phyloP scores from a whole-genome alignment of 2,888 invertebrate species.

The Ochlodes sylvanus region DNA sequence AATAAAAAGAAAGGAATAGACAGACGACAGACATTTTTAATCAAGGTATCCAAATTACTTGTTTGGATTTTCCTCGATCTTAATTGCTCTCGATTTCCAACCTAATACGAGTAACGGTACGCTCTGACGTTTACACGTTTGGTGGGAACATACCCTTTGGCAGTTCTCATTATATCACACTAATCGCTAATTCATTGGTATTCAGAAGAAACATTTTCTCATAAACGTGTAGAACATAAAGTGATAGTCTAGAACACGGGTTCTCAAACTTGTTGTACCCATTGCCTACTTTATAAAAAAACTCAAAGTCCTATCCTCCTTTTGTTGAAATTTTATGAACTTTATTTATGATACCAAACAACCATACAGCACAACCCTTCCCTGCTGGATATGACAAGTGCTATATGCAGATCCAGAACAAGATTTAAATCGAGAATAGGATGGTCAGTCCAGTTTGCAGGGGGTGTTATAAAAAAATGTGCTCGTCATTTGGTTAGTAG shows the following conservation, averaged over 20 bases:
- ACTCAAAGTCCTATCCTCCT: too few relatives aligned
- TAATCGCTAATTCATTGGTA: conserved; percentile 34
- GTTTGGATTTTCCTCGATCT: conserved; percentile 18
- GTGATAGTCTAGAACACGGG: conserved; percentile 16
- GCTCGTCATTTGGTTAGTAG: too few relatives aligned
- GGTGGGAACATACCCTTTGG: conserved; percentile 38
- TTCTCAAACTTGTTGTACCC: not conserved
- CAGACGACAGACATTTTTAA: conserved; percentile 5
- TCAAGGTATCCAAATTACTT: conserved; percentile 4
- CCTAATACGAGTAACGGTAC: conserved; percentile 18
- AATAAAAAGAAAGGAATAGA: not conserved
- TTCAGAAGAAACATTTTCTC: conserved; percentile 36
- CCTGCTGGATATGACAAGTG: too few relatives aligned
- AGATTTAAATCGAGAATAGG: too few relatives aligned
- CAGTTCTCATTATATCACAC: conserved; percentile 36
- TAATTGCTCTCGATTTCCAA: conserved; percentile 30
- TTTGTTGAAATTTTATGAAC: too few relatives aligned
- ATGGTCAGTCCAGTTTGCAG: too few relatives aligned
- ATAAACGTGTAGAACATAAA: conserved; percentile 35
- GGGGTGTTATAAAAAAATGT: too few relatives aligned
- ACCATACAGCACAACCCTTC: too few relatives aligned
- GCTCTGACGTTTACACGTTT: conserved; percentile 23
- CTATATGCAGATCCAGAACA: too few relatives aligned
- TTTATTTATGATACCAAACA: too few relatives aligned
- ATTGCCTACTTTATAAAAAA: not conserved